Evolutionary conservation across 2,888 invertebrate species (phyloP).

Genomic region (Melanostoma scalare): DNA sequence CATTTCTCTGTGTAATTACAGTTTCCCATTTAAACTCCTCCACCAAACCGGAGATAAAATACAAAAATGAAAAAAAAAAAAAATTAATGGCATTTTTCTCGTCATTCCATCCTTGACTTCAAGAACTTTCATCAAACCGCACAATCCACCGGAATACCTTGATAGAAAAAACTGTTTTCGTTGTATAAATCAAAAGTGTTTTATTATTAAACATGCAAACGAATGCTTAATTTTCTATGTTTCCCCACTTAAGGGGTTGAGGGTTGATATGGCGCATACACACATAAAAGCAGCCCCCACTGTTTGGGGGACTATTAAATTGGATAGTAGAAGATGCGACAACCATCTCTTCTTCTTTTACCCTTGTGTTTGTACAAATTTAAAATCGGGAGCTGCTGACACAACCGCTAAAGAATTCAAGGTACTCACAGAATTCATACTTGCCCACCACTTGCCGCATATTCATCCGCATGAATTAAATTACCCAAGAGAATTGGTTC

Average conservation of each 20-base stretch:
- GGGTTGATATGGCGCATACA: conserved; percentile 24
- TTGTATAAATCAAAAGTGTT: conserved; percentile 63
- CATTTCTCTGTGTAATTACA: neutral
- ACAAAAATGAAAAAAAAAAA: conserved; percentile 20
- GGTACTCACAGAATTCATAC: conserved; percentile 42
- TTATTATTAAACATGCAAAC: conserved; percentile 63
- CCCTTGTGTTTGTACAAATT: conserved; percentile 37
- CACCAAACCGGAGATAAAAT: conserved; percentile 38
- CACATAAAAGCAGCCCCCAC: neutral
- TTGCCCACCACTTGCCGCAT: conserved; percentile 4
- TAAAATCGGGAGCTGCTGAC: conserved; percentile 57
- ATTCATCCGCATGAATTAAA: conserved; percentile 53
- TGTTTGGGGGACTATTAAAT: conserved; percentile 22
- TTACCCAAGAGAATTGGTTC: conserved; percentile 60
- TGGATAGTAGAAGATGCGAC: conserved; percentile 37
- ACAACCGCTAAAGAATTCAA: conserved; percentile 53
- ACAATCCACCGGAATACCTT: neutral
- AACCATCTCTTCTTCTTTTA: conserved; percentile 33
- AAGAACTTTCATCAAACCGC: neutral
- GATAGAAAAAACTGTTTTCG: conserved; percentile 20
- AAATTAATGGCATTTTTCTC: conserved; percentile 36
- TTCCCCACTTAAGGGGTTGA: neutral
- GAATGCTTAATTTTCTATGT: conserved; percentile 40
- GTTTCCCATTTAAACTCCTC: neutral
- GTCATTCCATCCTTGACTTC: neutral